phyloP scores from a whole-genome alignment of 30 jellyfish, hydroid and myxozoan species.

The Mastigias papua region DNA sequence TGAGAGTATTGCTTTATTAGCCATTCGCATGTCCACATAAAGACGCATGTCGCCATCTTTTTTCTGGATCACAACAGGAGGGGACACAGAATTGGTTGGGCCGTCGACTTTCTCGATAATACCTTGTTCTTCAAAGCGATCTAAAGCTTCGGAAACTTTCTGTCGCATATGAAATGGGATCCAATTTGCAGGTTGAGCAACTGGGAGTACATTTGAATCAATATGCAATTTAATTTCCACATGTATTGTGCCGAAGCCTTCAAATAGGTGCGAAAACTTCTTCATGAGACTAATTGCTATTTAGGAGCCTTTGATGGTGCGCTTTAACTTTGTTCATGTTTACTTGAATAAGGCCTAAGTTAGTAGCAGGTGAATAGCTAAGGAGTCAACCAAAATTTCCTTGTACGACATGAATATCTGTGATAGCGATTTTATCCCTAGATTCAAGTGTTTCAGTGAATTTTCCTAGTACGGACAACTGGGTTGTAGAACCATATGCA shows the following conservation, averaged over 20 bases:
- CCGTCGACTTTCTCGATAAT: slow-evolving; percentile 56
- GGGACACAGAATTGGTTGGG: slow-evolving; percentile 37
- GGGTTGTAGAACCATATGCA: slow-evolving; percentile 53
- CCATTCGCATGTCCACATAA: slow-evolving; percentile 26
- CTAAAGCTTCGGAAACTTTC: slow-evolving; percentile 31
- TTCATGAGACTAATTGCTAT: neutral
- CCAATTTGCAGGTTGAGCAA: slow-evolving; percentile 44
- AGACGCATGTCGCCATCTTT: slow-evolving; percentile 30
- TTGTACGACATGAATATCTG: slow-evolving; percentile 32
- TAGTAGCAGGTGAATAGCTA: slow-evolving; percentile 44
- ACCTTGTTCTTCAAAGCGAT: slow-evolving; percentile 15
- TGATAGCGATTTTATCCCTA: slow-evolving; percentile 5
- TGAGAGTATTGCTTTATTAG: slow-evolving; percentile 16
- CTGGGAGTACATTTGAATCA: slow-evolving; percentile 55
- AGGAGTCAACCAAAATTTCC: slow-evolving; percentile 31
- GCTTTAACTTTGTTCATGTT: slow-evolving; percentile 16
- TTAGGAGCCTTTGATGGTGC: slow-evolving; percentile 1
- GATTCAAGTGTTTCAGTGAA: slow-evolving; percentile 39
- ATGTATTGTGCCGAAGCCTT: slow-evolving; percentile 25
- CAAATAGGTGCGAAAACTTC: slow-evolving; percentile 6
- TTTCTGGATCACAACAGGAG: slow-evolving; percentile 19
- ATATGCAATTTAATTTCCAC: slow-evolving; percentile 53
- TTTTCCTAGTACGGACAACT: slow-evolving; percentile 49
- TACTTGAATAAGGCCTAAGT: slow-evolving; percentile 33
- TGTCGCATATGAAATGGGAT: slow-evolving; percentile 58